Base-by-base conservation (phyloP, 2,797 vertebrate genomes). In the Valencia hispanica region DNA sequence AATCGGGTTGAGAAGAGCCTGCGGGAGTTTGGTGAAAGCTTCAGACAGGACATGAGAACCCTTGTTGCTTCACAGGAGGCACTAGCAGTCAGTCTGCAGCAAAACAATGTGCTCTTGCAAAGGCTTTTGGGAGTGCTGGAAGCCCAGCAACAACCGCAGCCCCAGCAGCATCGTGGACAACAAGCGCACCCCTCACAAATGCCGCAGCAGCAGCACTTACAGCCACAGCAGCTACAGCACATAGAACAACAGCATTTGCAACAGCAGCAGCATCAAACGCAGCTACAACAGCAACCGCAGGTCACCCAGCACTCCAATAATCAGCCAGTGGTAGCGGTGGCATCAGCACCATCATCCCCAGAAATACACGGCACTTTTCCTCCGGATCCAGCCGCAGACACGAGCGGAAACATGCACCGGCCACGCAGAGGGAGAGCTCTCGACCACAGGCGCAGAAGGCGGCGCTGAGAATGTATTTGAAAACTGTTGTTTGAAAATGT, bases 21-120 rank as follows among this genome's bases (percentile, higher is more conserved):
- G 73, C 88, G 81, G 69, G 95, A 96, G 74, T 96, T 96, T 59
- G 94, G 94, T 1, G 95, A 96, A 45, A 89, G 94, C 78, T 96
- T 96, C 81, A 84, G 95, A 41, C 91, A 90, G 43, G 95, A 96
- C 87, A 95, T 96, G 91, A 93, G 91, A 76, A 95, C 95, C 73
- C 94, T 96, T 34, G 95, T 96, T 10, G 88, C 94, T 75, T 96
- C 96, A 0, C 96, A 96, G 68, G 96, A 96, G 86, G 89, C 94
- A 14, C 89, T 96, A 75, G 94, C 94, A 43, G 79, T 92, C 80
- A 96, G 95, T 87, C 86, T 96, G 12, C 95, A 96, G 87, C 96
- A 96, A 86, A 96, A 96, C 90, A 96, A 96, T 75, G 86, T 96
- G 70, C 95, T 96, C 25, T 80, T 96, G 85, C 95, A 96, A 77